Conservation (phyloP, 2,797 vertebrate genomes). For the Lophura swinhoii region DNA sequence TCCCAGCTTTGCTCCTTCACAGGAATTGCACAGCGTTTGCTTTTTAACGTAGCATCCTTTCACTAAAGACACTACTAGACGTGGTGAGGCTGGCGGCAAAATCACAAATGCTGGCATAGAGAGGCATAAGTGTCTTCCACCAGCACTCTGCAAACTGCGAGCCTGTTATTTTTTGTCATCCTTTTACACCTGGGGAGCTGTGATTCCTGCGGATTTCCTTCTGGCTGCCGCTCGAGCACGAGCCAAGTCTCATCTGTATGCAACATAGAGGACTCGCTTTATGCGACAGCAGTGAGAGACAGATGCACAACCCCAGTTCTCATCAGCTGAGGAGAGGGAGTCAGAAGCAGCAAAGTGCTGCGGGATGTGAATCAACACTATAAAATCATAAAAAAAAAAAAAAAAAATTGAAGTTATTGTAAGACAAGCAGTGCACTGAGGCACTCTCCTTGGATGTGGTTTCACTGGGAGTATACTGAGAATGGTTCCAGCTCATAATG, state of each 20-base stretch:
- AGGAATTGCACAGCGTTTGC: rapidly evolving
- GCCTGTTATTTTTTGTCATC: rapidly evolving
- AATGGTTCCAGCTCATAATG: background rate
- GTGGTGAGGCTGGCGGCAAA: background rate
- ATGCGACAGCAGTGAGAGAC: background rate
- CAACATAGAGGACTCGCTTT: background rate
- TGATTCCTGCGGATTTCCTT: background rate
- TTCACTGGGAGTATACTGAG: background rate
- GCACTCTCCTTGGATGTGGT: background rate
- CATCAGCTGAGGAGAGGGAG: background rate
- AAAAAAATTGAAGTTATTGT: background rate
- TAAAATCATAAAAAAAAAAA: background rate
- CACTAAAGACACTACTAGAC: rapidly evolving
- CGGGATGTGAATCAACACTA: background rate
- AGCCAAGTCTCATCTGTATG: background rate
- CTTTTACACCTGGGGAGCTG: constrained; percentile 18
- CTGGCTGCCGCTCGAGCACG: rapidly evolving
- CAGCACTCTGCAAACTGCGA: background rate
- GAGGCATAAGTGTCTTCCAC: background rate
- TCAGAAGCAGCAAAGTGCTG: background rate
- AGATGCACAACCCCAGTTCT: background rate
- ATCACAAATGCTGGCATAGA: background rate
- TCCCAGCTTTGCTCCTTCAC: background rate
- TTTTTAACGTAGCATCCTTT: background rate
- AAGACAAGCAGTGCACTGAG: rapidly evolving